Percentiles rank a stretch among this genome's conserved stretches.
phyloP scores from a whole-genome alignment of 2,797 vertebrate genomes.

The Sebastes miniatus region DNA sequence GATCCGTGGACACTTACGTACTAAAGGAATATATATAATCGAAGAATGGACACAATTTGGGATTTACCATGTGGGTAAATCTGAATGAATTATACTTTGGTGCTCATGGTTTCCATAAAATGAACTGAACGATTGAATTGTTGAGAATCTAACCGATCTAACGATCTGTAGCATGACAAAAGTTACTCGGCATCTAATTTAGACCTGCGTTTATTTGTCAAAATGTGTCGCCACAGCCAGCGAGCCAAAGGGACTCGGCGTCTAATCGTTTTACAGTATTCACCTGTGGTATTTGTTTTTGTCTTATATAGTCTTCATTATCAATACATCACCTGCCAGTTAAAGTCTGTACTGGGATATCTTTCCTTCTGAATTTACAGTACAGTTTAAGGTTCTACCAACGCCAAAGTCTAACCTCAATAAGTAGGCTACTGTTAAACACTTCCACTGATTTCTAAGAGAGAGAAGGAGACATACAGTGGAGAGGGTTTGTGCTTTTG shows the following conservation, averaged over 20 bases:
- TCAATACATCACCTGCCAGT: not conserved
- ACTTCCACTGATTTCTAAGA: not conserved
- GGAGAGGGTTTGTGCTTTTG: conserved; percentile 9
- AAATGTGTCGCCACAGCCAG: rapidly evolving
- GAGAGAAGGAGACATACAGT: not conserved
- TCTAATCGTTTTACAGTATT: not conserved
- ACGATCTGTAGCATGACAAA: not conserved
- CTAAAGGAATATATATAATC: not conserved
- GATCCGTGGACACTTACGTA: too few relatives aligned
- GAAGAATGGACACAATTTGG: too few relatives aligned
- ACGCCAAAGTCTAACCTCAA: not conserved
- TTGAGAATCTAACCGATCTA: not conserved
- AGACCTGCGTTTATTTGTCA: not conserved
- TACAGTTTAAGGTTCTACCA: not conserved
- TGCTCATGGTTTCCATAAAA: not conserved
- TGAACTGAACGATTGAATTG: not conserved
- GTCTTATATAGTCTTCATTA: not conserved
- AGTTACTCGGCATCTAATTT: not conserved
- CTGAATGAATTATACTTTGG: too few relatives aligned
- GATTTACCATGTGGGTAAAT: too few relatives aligned
- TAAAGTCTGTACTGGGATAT: not conserved
- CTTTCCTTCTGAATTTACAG: not conserved
- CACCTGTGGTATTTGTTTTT: not conserved
- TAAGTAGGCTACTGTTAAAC: not conserved
- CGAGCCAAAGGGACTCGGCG: not conserved